Conservation (phyloP, 2,113 vertebrate genomes). For the Emydura subglobosa region DNA sequence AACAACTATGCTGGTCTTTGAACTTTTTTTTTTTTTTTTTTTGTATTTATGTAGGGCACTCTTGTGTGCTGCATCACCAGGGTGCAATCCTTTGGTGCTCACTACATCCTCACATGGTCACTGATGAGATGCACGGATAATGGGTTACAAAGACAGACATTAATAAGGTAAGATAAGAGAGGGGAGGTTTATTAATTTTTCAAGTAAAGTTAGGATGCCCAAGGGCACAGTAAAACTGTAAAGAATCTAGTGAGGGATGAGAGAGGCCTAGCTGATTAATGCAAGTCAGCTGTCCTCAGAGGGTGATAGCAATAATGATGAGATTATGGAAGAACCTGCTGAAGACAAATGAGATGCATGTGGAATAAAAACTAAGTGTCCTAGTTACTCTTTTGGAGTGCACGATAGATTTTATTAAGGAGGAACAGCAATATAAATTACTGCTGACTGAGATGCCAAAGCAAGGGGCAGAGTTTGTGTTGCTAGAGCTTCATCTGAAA, state of each 20-base stretch:
- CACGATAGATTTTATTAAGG: conserved; percentile 78
- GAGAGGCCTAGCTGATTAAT: conserved; percentile 83
- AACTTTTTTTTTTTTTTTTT: conserved; percentile 57
- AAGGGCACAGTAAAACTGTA: conserved; percentile 86
- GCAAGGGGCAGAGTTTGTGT: background rate
- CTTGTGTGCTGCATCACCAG: conserved; percentile 65
- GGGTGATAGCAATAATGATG: conserved; percentile 86
- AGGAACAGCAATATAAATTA: conserved; percentile 71
- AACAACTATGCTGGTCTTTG: conserved; percentile 54
- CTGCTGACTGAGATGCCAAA: conserved; percentile 52
- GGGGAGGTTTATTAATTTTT: conserved; percentile 89
- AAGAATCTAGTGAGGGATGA: conserved; percentile 85
- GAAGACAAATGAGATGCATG: conserved; percentile 86
- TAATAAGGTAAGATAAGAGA: conserved; percentile 87
- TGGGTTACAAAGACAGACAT: conserved; percentile 88
- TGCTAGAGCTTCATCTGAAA: conserved; percentile 26
- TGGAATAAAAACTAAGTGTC: conserved; percentile 84
- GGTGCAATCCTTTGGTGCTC: conserved; percentile 75
- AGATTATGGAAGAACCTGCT: conserved; percentile 85
- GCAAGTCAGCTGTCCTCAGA: conserved; percentile 84
- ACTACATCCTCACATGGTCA: conserved; percentile 80
- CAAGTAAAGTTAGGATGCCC: conserved; percentile 87
- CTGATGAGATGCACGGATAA: conserved; percentile 82
- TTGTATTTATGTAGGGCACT: conserved; percentile 56
- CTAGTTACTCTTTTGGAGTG: conserved; percentile 82